A percentile compares a stretch with the other conserved stretches of the same genome.
These are phyloP conservation scores for Odocoileus virginianus DNA, from an alignment of 2,113 vertebrate genomes.

Conservation along the genomic window DNA sequence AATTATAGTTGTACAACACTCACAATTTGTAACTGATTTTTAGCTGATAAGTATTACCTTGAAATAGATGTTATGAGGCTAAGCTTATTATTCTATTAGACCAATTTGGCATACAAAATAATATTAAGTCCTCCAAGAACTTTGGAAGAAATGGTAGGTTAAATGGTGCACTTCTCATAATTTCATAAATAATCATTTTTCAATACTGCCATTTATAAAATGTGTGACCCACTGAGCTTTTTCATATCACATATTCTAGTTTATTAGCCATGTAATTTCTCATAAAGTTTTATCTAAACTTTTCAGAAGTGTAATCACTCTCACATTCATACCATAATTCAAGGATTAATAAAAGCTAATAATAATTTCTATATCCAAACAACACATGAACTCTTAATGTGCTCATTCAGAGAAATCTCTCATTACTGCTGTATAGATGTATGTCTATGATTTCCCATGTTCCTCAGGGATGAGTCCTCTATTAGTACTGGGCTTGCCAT, in stretches of 20 bases:
- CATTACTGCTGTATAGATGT: background rate
- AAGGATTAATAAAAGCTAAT: background rate
- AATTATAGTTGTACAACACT: background rate
- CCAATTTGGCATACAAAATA: slow-evolving; percentile 22
- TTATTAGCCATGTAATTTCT: slow-evolving; percentile 69
- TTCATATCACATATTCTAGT: slow-evolving; percentile 29
- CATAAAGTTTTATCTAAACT: slow-evolving; percentile 34
- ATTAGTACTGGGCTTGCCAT: background rate
- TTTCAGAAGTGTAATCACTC: slow-evolving; percentile 42
- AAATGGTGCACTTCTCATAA: background rate
- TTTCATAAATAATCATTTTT: slow-evolving; percentile 48
- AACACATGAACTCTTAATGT: background rate
- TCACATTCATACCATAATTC: slow-evolving; percentile 34
- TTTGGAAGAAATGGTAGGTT: background rate
- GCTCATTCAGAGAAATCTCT: background rate
- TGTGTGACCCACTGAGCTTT: background rate
- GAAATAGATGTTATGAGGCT: background rate
- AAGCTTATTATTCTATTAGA: slow-evolving; percentile 22
- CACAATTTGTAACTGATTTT: slow-evolving; percentile 18
- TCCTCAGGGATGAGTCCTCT: background rate
- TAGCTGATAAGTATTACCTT: background rate
- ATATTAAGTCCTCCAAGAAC: background rate
- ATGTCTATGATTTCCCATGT: background rate
- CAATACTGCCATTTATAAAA: slow-evolving; percentile 41
- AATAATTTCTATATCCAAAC: background rate